Evolutionary conservation across 2,888 invertebrate species (phyloP).

Genomic region (Anoncus sp.): DNA sequence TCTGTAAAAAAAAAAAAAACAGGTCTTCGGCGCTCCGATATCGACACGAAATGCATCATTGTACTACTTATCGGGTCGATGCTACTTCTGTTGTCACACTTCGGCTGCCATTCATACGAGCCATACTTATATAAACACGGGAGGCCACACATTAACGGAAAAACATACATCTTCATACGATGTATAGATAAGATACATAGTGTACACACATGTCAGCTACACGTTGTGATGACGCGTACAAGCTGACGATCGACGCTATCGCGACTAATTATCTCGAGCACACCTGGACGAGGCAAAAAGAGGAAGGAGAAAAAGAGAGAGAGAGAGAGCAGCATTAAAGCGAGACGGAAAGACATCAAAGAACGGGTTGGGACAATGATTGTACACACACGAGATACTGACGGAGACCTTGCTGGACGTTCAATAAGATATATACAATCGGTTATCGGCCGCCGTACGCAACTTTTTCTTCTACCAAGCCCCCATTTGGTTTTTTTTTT

Average conservation of each 20-base stretch:
- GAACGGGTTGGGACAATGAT: background rate
- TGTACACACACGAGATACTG: background rate
- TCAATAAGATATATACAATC: constrained; percentile 22
- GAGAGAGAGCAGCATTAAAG: background rate
- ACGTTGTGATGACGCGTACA: constrained; percentile 20
- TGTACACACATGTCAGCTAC: constrained; percentile 9
- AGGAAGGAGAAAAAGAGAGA: background rate
- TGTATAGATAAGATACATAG: constrained; percentile 18
- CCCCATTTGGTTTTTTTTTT: constrained; percentile 4
- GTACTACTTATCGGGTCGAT: constrained; percentile 6
- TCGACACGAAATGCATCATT: background rate
- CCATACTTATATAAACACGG: constrained; percentile 2
- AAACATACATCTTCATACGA: constrained; percentile 9
- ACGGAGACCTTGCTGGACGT: constrained; percentile 28
- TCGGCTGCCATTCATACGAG: constrained; percentile 14
- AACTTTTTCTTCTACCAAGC: background rate
- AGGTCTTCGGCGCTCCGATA: background rate
- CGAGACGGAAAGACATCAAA: background rate
- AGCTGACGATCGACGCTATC: constrained; percentile 29
- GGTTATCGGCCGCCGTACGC: constrained; percentile 30
- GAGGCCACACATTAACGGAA: constrained; percentile 9
- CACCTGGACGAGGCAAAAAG: constrained; percentile 27
- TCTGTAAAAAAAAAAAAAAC: background rate
- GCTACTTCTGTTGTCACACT: constrained; percentile 4
- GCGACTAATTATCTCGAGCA: constrained; percentile 22